Conservation (phyloP, 2,888 invertebrate species). For the Leucophenga montana region DNA sequence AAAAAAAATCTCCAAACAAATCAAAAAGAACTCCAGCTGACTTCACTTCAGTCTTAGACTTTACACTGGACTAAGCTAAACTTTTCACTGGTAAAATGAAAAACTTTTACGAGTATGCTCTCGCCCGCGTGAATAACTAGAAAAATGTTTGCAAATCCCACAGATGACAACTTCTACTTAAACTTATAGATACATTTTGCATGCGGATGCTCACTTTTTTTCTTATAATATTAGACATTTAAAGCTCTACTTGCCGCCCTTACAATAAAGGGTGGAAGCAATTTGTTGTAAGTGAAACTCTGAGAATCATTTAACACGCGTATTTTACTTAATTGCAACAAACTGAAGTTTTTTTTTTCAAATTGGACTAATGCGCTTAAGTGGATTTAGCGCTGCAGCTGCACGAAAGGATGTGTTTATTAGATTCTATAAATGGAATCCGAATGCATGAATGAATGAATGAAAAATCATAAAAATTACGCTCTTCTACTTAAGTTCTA, state of each 20-base stretch:
- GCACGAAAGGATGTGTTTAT: neutral
- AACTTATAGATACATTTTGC: too few species aligned
- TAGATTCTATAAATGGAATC: conserved; percentile 9
- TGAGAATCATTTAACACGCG: conserved; percentile 2
- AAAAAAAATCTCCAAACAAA: too few species aligned
- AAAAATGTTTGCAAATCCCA: too few species aligned
- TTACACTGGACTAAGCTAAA: neutral
- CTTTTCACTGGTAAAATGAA: neutral
- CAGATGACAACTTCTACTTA: too few species aligned
- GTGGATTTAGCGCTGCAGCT: conserved; percentile 3
- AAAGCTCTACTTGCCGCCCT: too few species aligned
- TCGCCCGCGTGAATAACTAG: too few species aligned
- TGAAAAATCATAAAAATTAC: too few species aligned
- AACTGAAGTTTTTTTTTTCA: neutral
- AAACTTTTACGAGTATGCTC: too few species aligned
- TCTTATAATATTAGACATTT: neutral
- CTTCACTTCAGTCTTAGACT: conserved; percentile 5
- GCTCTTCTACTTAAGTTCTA: too few species aligned
- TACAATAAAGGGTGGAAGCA: neutral
- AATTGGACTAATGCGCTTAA: conserved; percentile 13
- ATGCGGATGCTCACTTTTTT: too few species aligned
- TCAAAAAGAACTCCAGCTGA: too few species aligned
- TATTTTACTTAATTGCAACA: conserved; percentile 20
- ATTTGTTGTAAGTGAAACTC: neutral
- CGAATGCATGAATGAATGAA: too few species aligned